Evolutionary conservation across 2,888 invertebrate genomes (phyloP), one percentile per base, ranked within the genome.

Genomic region (Hemistola chrysoprasaria): DNA sequence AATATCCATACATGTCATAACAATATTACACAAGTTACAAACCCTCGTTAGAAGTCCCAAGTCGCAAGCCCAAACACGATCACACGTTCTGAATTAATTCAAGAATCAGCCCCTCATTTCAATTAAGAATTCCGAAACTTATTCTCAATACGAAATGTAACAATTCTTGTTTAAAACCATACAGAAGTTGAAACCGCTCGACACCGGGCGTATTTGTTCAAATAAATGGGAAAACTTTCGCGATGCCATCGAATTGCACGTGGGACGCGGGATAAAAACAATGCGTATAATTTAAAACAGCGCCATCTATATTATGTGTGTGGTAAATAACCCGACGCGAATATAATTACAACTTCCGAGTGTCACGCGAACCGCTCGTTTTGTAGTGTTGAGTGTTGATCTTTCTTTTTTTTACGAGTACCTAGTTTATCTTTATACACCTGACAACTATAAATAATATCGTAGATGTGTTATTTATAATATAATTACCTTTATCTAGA

Each of bases 211-310:
- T 63, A 61, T 65, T 71, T 71, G 65, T 65, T 58, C 54, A 37
- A 59, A 63, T 67, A 71, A 75, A 74, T 71, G 67, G 65, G 67
- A 61, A 72, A 76, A 76, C 61, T 77, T 75, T 26, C 35, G 22
- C 22, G 34, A 27, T 24, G 3, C 28, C 40, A 11, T 33, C 9
- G n/a, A n/a, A n/a, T n/a, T n/a, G 29, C 37, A 30, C 40, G 27
- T 32, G n/a, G n/a, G n/a, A n/a, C n/a, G 35, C 33, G 47, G 53
- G 41, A 52, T 52, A 65, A 65, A 66, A 68, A 72, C 69, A 73
- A 70, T 63, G 58, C 63, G 55, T 53, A 48, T 57, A 50, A 40
- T 63, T 60, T 54, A 54, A 54, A 53, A 53, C 53, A 53, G 50
- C 64, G 62, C 65, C 69, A 72, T 61, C 68, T 69, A 61, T 60